Percentiles rank a stretch among this genome's conserved stretches.
phyloP scores from a whole-genome alignment of 2,888 invertebrate genomes.

The Drosophila cracens region DNA sequence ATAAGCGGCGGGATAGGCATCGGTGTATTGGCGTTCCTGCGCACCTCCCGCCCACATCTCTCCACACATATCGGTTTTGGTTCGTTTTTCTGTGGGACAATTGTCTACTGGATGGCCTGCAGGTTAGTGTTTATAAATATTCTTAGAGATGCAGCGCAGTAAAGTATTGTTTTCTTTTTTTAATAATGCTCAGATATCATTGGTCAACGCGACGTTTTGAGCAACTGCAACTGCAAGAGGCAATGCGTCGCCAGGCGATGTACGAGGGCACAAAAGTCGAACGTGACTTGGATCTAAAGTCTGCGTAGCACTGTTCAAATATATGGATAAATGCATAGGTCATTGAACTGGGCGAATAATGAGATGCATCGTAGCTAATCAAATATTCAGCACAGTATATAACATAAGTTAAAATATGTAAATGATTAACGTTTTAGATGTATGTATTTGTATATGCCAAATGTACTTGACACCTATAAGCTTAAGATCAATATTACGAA shows the following conservation, averaged over 20 bases:
- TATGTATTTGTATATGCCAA: not conserved
- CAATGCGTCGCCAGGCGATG: constrained; percentile 87
- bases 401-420: constrained; percentile 5
- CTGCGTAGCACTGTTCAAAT: constrained; percentile 60
- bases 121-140: constrained; percentile 67
- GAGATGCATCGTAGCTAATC: constrained; percentile 3
- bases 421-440: not conserved
- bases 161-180: not conserved
- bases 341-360: not conserved
- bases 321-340: not conserved
- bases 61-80: constrained; percentile 89
- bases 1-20: constrained; percentile 89
- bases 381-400: constrained; percentile 10
- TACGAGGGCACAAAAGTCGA: constrained; percentile 88
- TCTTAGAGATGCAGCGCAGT: not conserved
- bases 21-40: constrained; percentile 90
- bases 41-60: constrained; percentile 88
- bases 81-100: constrained; percentile 88
- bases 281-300: constrained; percentile 71
- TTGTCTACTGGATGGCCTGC: constrained; percentile 90
- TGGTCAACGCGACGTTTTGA: constrained; percentile 89
- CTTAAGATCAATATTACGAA: constrained; percentile 8
- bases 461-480: not conserved
- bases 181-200: constrained; percentile 86
- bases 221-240: constrained; percentile 87